Base-by-base conservation (phyloP, 2,888 invertebrate genomes). In the Tinea semifulvella region DNA sequence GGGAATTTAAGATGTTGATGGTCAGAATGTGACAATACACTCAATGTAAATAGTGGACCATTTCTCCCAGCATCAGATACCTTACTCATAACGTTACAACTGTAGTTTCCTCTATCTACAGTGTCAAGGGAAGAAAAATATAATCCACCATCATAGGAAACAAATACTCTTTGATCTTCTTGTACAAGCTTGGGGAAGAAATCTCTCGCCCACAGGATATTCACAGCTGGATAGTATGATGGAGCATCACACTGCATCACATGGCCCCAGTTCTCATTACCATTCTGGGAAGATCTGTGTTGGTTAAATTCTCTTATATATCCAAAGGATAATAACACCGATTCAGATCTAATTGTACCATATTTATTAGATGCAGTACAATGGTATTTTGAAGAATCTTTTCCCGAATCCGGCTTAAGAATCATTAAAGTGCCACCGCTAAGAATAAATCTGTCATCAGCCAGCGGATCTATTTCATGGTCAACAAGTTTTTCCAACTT, bases 81-180 rank as follows among this genome's bases (percentile, higher is more conserved):
- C 50, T 87, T 85, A 50, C 92, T 94, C 73, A 94, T 92, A 0
- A 96, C 94, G 63, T 90, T 94, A 61, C 96, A 96, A 53, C 94
- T 94, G 70, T 96, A 96, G 57, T 89, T 91, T 10, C 94, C 96
- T 51, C 88, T 83, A 70, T 96, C 96, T 45, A 95, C 94, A 19
- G 88, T 88, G 71, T 97, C 96, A 55, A 98, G 84, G 5, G 94
- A 92, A 14, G 97, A 95, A 64, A 98, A 97, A 62, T 98, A 98
- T 11, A 98, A 83, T 10, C 96, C 92, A 35, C 97, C 97, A 77
- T 97, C 96, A 58, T 89, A 84, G 0, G 97, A 97, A 0, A 96
- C 95, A 81, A 98, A 97, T 0, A 96, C 92, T 52, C 97, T 83
- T 58, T 89, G 87, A 65, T 96, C 94, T 68, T 96, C 94, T 64